Percentiles rank a stretch among this genome's conserved stretches.
These are phyloP conservation scores for Leucoma salicis DNA, from an alignment of 2,888 invertebrate genomes.

Conservation along the genomic window DNA sequence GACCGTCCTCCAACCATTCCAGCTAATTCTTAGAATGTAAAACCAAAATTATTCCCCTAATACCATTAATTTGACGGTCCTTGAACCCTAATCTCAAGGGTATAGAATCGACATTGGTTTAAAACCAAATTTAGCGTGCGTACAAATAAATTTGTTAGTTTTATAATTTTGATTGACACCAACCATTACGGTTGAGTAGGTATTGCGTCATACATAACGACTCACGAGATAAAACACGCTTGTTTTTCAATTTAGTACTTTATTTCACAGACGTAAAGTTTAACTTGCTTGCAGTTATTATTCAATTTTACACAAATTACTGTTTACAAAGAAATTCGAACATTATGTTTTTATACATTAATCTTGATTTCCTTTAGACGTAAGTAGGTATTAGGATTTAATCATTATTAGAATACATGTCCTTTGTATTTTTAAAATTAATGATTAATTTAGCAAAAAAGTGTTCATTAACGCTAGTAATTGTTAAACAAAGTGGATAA, in stretches of 20 bases:
- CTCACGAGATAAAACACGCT: conserved; percentile 51
- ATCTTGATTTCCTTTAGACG: conserved; percentile 28
- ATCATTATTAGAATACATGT: conserved; percentile 15
- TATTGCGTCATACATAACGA: conserved; percentile 76
- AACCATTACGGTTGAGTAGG: conserved; percentile 75
- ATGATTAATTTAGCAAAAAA: not conserved
- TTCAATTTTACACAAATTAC: conserved; percentile 29
- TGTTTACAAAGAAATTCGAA: conserved; percentile 38
- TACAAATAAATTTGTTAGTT: conserved; percentile 64
- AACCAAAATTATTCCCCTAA: conserved; percentile 43
- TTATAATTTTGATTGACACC: conserved; percentile 81
- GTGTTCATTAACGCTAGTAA: not conserved
- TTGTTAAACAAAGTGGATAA: not conserved
- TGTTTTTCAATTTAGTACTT: conserved; percentile 30
- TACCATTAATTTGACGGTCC: conserved; percentile 13
- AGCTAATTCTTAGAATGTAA: conserved; percentile 62
- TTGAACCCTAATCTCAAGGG: conserved; percentile 29
- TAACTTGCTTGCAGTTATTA: conserved; percentile 17
- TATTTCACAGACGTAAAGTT: conserved; percentile 19
- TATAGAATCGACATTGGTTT: conserved; percentile 47
- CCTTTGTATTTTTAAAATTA: not conserved
- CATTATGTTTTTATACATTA: conserved; percentile 31
- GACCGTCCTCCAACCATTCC: conserved; percentile 40
- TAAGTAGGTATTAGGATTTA: conserved; percentile 17
- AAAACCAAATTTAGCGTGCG: conserved; percentile 43